These are phyloP conservation scores for Drosophila helvetica DNA, from an alignment of 2,888 invertebrate species.

Conservation along the genomic window DNA sequence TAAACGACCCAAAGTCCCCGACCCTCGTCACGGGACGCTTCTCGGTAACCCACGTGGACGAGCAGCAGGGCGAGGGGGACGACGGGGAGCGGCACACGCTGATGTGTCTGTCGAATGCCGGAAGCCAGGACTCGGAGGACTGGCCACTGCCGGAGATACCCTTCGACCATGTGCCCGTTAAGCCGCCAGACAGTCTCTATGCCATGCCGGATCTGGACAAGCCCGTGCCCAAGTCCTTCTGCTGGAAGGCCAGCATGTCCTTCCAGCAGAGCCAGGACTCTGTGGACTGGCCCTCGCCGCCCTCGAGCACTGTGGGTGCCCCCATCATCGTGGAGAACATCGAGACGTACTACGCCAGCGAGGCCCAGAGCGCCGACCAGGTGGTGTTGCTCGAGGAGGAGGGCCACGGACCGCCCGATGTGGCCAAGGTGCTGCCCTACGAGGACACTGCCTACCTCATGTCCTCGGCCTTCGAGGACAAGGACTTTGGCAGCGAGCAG, in stretches of 20 bases:
- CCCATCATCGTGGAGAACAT: conserved; percentile 90
- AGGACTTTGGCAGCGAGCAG: conserved; percentile 76
- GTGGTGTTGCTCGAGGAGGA: conserved; percentile 88
- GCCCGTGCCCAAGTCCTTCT: conserved; percentile 83
- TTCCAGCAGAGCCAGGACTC: conserved; percentile 87
- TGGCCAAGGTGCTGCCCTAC: conserved; percentile 83
- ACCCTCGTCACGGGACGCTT: conserved; percentile 82
- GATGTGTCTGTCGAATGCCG: conserved; percentile 84
- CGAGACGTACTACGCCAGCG: conserved; percentile 91
- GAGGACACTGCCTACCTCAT: conserved; percentile 83
- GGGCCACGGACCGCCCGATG: conserved; percentile 67
- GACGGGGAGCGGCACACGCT: conserved; percentile 81
- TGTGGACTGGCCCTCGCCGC: conserved; percentile 93
- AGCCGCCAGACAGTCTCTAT: conserved; percentile 80
- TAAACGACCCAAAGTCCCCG: conserved; percentile 85
- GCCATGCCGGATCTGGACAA: conserved; percentile 83
- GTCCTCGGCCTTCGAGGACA: conserved; percentile 80
- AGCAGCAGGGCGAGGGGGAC: conserved; percentile 78
- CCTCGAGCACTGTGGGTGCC: conserved; percentile 88
- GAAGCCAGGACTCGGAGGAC: conserved; percentile 90
- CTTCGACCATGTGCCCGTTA: conserved; percentile 83
- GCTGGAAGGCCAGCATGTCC: conserved; percentile 83
- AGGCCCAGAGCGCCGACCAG: conserved; percentile 91
- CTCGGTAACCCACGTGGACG: conserved; percentile 84
- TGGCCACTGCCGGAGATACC: conserved; percentile 91